Base-by-base conservation (phyloP, 2,797 vertebrate genomes). In the Characodon lateralis region DNA sequence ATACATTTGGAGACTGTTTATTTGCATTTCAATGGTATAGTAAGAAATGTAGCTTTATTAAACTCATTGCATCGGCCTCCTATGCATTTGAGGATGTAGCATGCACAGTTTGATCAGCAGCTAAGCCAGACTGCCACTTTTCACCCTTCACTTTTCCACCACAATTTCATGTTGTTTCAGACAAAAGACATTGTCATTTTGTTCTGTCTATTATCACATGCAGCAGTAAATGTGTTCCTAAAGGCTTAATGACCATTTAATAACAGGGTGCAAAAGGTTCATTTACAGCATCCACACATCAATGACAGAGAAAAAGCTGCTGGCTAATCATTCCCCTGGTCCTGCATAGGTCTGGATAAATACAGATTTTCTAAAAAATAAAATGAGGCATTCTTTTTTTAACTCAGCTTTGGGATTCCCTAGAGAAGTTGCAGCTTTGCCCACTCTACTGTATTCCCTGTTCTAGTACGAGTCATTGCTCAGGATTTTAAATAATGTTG, bases 361-460 rank as follows among this genome's bases (percentile, higher is more conserved):
- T 31, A 41, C 28, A 78, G 61, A 65, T 82, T 82, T 81, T 80
- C 1, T 4, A 59, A 77, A 78, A 80, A 70, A 53, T 61, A 72
- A 78, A 84, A 75, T 43, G 16, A 81, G 59, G 71, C n/a, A n/a
- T 9, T 61, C 56, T 84, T 20, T 82, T 83, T 89, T 81, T 77
- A 78, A 77, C 53, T 41, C 1, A 26, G 2, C 4, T 79, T 75
- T 81, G 58, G 74, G 50, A 76, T 79, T 82, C 77, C 76, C 76
- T 72, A 71, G 55, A 83, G 74, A 72, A 78, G 77, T 9, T 22
- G 41, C 71, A 78, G 81, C 73, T 79, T 78, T 81, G 72, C 71
- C 74, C 78, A 72, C 46, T 39, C 71, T 18, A 22, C 65, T 76
- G 43, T 80, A 82, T 65, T 85, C 59, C 51, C 77, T 63, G 66